phyloP scores from a whole-genome alignment of 2,113 vertebrate genomes.

The Apteryx owenii region DNA sequence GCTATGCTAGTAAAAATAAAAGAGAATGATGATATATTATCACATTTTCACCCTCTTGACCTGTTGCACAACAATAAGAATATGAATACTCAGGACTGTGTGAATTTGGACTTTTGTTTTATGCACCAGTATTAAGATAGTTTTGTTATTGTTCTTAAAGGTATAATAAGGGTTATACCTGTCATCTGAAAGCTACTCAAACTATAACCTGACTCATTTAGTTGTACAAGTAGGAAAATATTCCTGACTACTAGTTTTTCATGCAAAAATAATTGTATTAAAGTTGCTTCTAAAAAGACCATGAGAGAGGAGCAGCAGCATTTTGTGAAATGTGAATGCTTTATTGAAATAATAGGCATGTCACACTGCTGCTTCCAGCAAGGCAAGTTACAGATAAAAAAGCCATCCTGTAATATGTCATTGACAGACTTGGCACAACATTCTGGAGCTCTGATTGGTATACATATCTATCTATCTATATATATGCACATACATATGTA shows the following conservation, averaged over 20 bases:
- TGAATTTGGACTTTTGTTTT: neutral
- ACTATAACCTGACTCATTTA: constrained; percentile 47
- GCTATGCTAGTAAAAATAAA: neutral
- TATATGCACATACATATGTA: neutral
- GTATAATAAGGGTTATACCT: neutral
- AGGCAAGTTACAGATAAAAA: neutral
- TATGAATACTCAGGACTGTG: neutral
- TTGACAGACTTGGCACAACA: neutral
- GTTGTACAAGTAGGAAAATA: constrained; percentile 40
- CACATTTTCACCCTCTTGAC: neutral
- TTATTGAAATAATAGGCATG: neutral
- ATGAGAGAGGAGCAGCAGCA: neutral
- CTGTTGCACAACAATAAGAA: neutral
- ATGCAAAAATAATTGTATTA: constrained; percentile 23
- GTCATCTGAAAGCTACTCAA: constrained; percentile 25
- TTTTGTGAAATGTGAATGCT: neutral
- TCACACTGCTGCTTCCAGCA: neutral
- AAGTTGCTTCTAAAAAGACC: neutral
- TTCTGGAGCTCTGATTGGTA: neutral
- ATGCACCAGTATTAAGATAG: neutral
- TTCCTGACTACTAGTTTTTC: neutral
- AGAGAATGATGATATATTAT: neutral
- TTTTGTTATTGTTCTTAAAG: constrained; percentile 11
- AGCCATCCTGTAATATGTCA: neutral
- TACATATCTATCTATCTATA: accelerated